Evolutionary conservation across 2,888 invertebrate species (phyloP).

Genomic region (Drosophila greeni): DNA sequence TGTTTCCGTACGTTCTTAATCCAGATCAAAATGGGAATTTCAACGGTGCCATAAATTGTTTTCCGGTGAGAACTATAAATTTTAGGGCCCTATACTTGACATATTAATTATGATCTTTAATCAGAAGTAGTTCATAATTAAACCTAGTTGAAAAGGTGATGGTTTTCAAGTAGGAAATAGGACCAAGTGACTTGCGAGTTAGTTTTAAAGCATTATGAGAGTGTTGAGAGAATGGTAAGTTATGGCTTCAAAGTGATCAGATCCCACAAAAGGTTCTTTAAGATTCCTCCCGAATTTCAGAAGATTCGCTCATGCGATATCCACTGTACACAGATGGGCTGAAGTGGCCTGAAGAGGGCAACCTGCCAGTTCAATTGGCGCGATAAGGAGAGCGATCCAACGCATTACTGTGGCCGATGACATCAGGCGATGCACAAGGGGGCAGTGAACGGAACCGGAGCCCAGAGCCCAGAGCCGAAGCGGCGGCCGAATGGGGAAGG

Average conservation of each 20-base stretch:
- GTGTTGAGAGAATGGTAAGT: too few relatives aligned
- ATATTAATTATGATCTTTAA: too few relatives aligned
- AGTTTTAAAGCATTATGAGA: too few relatives aligned
- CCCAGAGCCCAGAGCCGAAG: too few relatives aligned
- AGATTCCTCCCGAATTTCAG: too few relatives aligned
- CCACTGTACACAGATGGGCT: constrained; percentile 11
- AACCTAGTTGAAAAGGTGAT: too few relatives aligned
- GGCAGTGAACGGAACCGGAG: constrained; percentile 6
- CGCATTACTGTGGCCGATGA: constrained; percentile 63
- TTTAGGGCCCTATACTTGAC: too few relatives aligned
- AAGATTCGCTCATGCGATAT: background rate
- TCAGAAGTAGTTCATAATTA: too few relatives aligned
- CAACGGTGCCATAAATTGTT: too few relatives aligned
- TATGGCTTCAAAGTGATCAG: background rate
- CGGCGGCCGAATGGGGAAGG: background rate
- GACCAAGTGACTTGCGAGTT: too few relatives aligned
- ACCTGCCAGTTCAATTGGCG: constrained; percentile 40
- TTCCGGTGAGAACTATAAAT: too few relatives aligned
- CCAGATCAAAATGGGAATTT: background rate
- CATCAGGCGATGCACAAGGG: constrained; percentile 59
- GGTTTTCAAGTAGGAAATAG: too few relatives aligned
- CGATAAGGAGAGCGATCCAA: constrained; percentile 46
- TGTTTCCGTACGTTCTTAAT: background rate
- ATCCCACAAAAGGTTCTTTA: background rate
- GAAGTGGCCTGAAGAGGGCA: background rate